phyloP scores from a whole-genome alignment of 2,888 invertebrate species.

The Eumacrocentrus americanus region DNA sequence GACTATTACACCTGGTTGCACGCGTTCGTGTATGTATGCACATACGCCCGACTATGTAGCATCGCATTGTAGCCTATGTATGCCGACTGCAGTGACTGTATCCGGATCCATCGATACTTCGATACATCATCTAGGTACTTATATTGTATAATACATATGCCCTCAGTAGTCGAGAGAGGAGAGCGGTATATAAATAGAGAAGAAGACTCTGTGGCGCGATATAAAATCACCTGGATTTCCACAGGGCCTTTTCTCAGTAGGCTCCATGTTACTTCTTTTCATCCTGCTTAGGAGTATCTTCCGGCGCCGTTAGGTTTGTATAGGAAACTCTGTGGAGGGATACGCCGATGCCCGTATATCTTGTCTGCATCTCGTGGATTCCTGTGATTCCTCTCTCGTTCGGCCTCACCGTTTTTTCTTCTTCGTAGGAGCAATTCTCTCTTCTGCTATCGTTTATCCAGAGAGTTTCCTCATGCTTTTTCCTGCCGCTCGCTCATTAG shows the following conservation, averaged over 20 bases:
- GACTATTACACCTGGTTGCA: slow-evolving; percentile 23
- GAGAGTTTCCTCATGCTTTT: too few relatives aligned
- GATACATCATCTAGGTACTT: slow-evolving; percentile 33
- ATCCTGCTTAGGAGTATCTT: not conserved
- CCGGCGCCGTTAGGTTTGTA: not conserved
- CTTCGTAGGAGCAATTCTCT: not conserved
- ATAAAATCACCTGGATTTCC: slow-evolving; percentile 1
- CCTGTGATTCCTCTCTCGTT: not conserved
- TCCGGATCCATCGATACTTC: slow-evolving; percentile 33
- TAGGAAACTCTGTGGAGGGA: not conserved
- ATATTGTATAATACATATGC: too few relatives aligned
- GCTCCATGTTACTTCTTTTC: not conserved
- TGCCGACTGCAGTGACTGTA: slow-evolving; percentile 22
- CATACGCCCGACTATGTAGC: slow-evolving; percentile 1
- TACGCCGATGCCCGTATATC: not conserved
- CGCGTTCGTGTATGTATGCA: slow-evolving; percentile 14
- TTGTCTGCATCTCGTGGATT: not conserved
- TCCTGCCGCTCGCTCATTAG: too few relatives aligned
- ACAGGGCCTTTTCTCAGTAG: not conserved
- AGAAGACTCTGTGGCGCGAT: not conserved
- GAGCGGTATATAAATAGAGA: too few relatives aligned
- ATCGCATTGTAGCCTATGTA: slow-evolving; percentile 12
- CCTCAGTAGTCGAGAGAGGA: too few relatives aligned
- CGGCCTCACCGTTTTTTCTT: not conserved
- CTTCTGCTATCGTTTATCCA: too few relatives aligned